Base-by-base conservation (phyloP, 2,797 vertebrate genomes). In the Euphonia xanthogaster region DNA sequence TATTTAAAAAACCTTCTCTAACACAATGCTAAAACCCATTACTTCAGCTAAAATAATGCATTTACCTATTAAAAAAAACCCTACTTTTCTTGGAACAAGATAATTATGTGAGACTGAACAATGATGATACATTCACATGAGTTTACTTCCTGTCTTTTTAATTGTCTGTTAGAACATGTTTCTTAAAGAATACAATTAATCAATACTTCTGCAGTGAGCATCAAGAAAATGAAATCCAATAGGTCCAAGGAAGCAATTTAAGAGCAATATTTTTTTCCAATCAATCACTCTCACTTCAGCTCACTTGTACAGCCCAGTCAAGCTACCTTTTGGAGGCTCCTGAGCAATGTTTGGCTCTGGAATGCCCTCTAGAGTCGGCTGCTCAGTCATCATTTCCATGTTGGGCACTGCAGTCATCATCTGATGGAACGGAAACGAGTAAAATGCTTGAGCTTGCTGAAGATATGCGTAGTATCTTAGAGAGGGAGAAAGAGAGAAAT, bases 381-480 rank as follows among this genome's bases (percentile, higher is more conserved):
- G 97, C 76, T 98, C 97, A 6, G 84, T 80, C 73, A 77, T 57
- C 39, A 91, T 40, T n/a, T 97, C 97, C 95, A 97, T 23, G 35
- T 6, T 90, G 18, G 97, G 96, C 8, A 88, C 93, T 6, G 96
- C 96, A 15, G 97, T 92, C 97, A 97, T 98, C 97, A 97, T 95
- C 87, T 97, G 98, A 55, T 96, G 96, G 90, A 97, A 97, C 0
- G 97, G 97, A 70, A 97, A 98, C 0, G 97, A 45, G 88, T 97
- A 98, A 91, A 98, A 98, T 4, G 97, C 95, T 86, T 97, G 98
- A 85, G 96, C 93, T 81, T 98, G 98, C 88, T 97, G 97, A 86
- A 98, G 95, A 28, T 97, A 96, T 0, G 94, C 18, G 93, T 97
- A 97, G 35, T 91, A 98, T 55, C 98, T 98, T 95, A 66, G 84